Conservation (phyloP, 2,797 vertebrate species). For the Melanotaenia boesemani region DNA sequence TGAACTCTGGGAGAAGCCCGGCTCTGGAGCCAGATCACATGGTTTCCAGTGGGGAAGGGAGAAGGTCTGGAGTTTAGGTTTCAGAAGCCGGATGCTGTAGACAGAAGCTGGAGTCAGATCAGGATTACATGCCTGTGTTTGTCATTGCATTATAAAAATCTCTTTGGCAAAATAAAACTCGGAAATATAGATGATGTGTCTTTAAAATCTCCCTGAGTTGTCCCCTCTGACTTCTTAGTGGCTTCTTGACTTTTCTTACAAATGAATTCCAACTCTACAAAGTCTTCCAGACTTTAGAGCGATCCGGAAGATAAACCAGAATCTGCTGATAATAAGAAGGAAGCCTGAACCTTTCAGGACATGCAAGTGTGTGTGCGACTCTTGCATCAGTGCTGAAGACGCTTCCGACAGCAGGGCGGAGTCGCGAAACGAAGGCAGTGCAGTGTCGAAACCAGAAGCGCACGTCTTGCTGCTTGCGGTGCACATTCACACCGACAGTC, state of each 20-base stretch:
- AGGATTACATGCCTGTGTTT: neutral
- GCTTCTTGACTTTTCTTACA: neutral
- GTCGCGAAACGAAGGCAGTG: too few species aligned
- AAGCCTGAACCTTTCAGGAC: too few species aligned
- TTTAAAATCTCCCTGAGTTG: too few species aligned
- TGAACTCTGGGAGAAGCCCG: constrained; percentile 68
- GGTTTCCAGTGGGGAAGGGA: constrained; percentile 39
- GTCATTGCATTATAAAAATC: neutral
- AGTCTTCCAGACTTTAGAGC: neutral
- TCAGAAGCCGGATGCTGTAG: constrained; percentile 11
- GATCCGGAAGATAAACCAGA: too few species aligned
- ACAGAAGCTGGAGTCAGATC: constrained; percentile 7
- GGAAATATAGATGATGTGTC: too few species aligned
- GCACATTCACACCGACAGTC: constrained; percentile 42
- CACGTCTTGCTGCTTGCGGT: constrained; percentile 41
- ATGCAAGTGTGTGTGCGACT: neutral
- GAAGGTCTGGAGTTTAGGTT: constrained; percentile 40
- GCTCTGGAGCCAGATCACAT: constrained; percentile 68
- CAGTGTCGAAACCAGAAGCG: constrained; percentile 54
- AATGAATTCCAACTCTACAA: neutral
- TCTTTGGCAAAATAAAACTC: too few species aligned
- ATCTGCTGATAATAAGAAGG: too few species aligned
- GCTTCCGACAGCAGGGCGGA: constrained; percentile 39
- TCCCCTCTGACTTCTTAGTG: too few species aligned
- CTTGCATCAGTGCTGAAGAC: constrained; percentile 4